phyloP scores from a whole-genome alignment of 2,888 invertebrate genomes.

The Cepaea hortensis region DNA sequence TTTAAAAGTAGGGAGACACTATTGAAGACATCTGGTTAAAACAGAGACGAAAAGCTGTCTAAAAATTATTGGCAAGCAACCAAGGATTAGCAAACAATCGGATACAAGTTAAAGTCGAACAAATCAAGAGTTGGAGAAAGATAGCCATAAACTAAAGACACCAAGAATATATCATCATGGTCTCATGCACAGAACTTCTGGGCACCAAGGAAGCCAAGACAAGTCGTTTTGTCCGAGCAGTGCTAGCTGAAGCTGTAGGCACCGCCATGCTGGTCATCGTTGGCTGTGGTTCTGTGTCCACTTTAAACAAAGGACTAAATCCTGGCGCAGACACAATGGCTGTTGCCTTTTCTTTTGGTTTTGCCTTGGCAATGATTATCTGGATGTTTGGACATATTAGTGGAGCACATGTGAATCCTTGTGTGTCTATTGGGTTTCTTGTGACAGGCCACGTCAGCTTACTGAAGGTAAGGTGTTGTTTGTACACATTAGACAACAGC shows the following conservation, averaged over 20 bases:
- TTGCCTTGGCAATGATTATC: slow-evolving; percentile 88
- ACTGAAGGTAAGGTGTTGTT: slow-evolving; percentile 79
- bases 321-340: slow-evolving; percentile 77
- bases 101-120: too few species aligned
- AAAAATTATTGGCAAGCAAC: too few species aligned
- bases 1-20: too few species aligned
- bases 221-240: not conserved
- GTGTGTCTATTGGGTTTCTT: slow-evolving; percentile 90
- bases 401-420: slow-evolving; percentile 94
- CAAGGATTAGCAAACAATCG: too few species aligned
- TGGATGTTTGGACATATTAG: slow-evolving; percentile 91
- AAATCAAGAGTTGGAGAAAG: too few species aligned
- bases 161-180: not conserved
- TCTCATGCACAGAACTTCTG: not conserved
- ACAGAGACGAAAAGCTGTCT: too few species aligned
- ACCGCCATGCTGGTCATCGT: slow-evolving; percentile 82
- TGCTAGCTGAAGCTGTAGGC: not conserved
- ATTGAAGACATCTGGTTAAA: too few species aligned
- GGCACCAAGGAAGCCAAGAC: not conserved
- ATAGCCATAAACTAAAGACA: not conserved
- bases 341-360: slow-evolving; percentile 92
- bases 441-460: slow-evolving; percentile 89
- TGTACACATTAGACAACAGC: not conserved
- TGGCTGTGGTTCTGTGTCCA: slow-evolving; percentile 84
- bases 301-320: slow-evolving; percentile 61